Base-by-base conservation (phyloP, 2,888 invertebrate species). In the Rhopalosiphum nymphaeae region DNA sequence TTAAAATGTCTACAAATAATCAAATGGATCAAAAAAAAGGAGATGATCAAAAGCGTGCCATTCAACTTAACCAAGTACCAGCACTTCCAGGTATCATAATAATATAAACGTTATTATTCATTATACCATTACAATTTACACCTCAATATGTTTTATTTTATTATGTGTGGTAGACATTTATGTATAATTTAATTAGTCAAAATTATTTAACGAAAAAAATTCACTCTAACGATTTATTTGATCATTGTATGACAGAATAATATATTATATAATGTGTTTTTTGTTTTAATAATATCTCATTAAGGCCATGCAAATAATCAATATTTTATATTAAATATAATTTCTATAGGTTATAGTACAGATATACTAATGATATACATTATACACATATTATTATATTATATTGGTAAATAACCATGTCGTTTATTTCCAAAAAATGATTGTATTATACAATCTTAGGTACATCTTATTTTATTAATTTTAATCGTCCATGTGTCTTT, bases 1-100 rank as follows among this genome's bases (percentile, higher is more conserved):
- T 9, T 13, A 90, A 94, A 91, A 90, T 93, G 93, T 90, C 93
- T 46, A 49, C 93, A 3, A 94, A 86, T 25, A 89, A 89, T 44
- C n/a, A 92, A 21, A 85, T 57, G 9, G 91, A 87, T 49, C 57
- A 49, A 49, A 94, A 94, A 91, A 94, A 94, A 86, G 90, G 46
- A 21, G 94, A 94, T 53, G 94, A 87, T 13, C 61, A 36, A 42
- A 94, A 94, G 87, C 94, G 94, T 21, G 49, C 49, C 13, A 29
- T 86, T 42, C 94, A 94, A 86, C 67, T 94, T n/a, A 87, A n/a
- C 9, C 42, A 61, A 91, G 29, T 85, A 53, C 61, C 94, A 94
- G 67, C 78, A 78, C 21, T 78, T 36, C 78, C 78, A 78, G 78
- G 78, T 78, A 78, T 36, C 36, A 67, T n/a, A n/a, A 67, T 67